These are phyloP conservation scores for Lepidochrysops patricia DNA, from an alignment of 2,888 invertebrate species.

Conservation along the genomic window DNA sequence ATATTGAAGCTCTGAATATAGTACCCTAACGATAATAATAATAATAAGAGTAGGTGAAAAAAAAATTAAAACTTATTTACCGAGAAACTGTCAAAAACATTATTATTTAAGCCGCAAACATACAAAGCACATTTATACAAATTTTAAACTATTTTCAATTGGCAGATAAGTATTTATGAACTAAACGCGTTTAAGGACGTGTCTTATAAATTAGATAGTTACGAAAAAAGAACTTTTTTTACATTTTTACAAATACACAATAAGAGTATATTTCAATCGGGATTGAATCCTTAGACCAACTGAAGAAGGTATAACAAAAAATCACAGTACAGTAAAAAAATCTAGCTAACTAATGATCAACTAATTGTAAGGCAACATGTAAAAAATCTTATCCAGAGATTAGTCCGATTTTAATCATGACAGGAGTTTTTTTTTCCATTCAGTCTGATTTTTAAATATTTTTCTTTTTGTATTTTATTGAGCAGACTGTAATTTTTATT, in stretches of 20 bases:
- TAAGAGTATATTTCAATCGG: constrained; percentile 18
- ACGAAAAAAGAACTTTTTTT: constrained; percentile 14
- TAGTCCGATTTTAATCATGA: constrained; percentile 45
- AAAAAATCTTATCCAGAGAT: constrained; percentile 47
- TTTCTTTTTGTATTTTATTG: background rate
- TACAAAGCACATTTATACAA: constrained; percentile 41
- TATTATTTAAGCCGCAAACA: constrained; percentile 35
- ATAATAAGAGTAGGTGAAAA: too few relatives aligned
- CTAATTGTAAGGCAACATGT: constrained; percentile 23
- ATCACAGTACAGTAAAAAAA: constrained; percentile 63
- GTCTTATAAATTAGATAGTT: background rate
- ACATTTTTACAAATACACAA: constrained; percentile 2
- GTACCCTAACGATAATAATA: too few relatives aligned
- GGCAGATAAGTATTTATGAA: background rate
- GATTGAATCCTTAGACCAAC: constrained; percentile 58
- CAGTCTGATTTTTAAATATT: constrained; percentile 9
- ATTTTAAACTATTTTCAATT: constrained; percentile 26
- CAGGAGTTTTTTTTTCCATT: constrained; percentile 12
- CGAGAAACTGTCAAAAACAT: constrained; percentile 19
- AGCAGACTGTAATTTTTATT: background rate
- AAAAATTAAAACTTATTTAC: background rate
- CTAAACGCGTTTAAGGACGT: background rate
- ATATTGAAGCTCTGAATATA: background rate
- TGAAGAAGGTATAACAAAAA: constrained; percentile 47
- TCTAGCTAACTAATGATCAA: constrained; percentile 26